A percentile compares a stretch with the other conserved stretches of the same genome.
Conservation (phyloP, 1,140 invertebrate species). For the Psix sp. region DNA sequence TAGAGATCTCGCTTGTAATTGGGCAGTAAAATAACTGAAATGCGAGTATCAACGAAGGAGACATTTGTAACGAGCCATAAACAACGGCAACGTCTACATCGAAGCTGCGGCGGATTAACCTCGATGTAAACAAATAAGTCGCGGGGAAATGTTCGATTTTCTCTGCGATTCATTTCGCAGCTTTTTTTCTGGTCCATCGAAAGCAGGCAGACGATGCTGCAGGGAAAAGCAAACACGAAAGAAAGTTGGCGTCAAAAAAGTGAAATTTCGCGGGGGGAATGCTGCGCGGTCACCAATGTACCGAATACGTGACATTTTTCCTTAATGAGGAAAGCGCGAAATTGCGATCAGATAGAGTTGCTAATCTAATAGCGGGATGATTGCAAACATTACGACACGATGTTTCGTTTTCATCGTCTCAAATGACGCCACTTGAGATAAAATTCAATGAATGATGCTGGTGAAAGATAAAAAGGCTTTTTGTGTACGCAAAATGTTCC, state of each 20-base stretch:
- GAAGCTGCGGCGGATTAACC: constrained; percentile 38
- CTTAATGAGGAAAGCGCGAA: too few species aligned
- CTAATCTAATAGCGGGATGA: too few species aligned
- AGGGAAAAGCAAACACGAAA: constrained; percentile 51
- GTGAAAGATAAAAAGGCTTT: too few species aligned
- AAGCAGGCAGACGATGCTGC: constrained; percentile 27
- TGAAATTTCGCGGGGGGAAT: constrained; percentile 53
- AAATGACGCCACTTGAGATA: too few species aligned
- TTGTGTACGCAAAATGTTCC: too few species aligned
- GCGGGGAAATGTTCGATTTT: constrained; percentile 49
- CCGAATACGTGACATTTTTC: constrained; percentile 48
- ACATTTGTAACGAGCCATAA: constrained; percentile 51
- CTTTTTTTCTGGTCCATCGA: constrained; percentile 44
- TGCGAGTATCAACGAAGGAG: constrained; percentile 27
- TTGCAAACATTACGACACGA: too few species aligned
- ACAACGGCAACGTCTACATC: constrained; percentile 34
- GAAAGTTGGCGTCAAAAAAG: constrained; percentile 58
- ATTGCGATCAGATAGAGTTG: too few species aligned
- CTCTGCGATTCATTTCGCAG: constrained; percentile 28
- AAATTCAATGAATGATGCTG: too few species aligned
- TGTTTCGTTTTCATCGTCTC: too few species aligned
- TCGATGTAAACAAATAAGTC: constrained; percentile 41
- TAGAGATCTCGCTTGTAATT: constrained; percentile 20
- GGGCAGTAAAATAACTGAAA: constrained; percentile 37
- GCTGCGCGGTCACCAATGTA: constrained; percentile 16